A percentile compares a stretch with the other conserved stretches of the same genome.
These are phyloP conservation scores for Silurus meridionalis DNA, from an alignment of 2,113 vertebrate species.

Conservation along the genomic window DNA sequence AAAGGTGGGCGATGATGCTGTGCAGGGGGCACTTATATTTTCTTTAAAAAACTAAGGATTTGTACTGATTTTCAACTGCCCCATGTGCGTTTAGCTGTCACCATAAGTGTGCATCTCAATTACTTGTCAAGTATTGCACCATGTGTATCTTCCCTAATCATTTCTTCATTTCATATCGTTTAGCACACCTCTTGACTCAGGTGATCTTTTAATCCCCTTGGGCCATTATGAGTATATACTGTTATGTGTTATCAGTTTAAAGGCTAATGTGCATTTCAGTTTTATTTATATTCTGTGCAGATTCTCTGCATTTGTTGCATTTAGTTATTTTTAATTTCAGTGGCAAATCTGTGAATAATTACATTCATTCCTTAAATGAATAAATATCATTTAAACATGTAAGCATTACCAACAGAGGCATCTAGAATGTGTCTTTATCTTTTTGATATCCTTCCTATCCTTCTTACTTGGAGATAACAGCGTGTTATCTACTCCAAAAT, in stretches of 20 bases:
- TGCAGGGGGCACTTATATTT: background rate
- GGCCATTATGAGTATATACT: constrained; percentile 47
- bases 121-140: constrained; percentile 25
- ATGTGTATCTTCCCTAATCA: constrained; percentile 55
- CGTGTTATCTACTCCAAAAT: constrained; percentile 77
- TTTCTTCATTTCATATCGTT: constrained; percentile 50
- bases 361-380: constrained; percentile 24
- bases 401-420: constrained; percentile 68
- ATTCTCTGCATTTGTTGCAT: background rate
- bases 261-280: background rate
- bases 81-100: constrained; percentile 15
- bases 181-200: constrained; percentile 54
- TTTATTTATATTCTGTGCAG: background rate
- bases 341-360: too few relatives aligned
- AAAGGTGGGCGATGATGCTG: background rate
- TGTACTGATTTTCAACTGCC: background rate
- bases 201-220: constrained; percentile 62
- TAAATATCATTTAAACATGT: constrained; percentile 71
- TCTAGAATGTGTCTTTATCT: constrained; percentile 77
- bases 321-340: too few relatives aligned
- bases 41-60: background rate
- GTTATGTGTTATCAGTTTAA: constrained; percentile 41
- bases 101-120: constrained; percentile 35
- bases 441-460: constrained; percentile 77
- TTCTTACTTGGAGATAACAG: constrained; percentile 76